A percentile compares a stretch with the other conserved stretches of the same genome.
Conservation (phyloP, 1,140 invertebrate genomes). For the Wasmannia auropunctata region DNA sequence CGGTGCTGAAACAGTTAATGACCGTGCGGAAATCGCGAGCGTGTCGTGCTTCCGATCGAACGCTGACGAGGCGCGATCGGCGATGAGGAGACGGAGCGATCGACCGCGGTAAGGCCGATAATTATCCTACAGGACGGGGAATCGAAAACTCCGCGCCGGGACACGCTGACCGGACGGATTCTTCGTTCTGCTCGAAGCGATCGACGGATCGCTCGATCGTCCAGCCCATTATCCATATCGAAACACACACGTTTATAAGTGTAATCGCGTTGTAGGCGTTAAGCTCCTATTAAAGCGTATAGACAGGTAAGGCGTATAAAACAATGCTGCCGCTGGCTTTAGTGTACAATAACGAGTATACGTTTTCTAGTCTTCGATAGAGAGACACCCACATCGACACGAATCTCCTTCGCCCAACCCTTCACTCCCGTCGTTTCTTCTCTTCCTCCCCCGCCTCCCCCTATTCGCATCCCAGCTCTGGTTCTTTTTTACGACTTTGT, state of each 20-base stretch:
- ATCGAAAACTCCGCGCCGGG: not conserved
- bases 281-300: slow-evolving; percentile 64
- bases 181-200: slow-evolving; percentile 4
- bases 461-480: slow-evolving; percentile 14
- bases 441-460: not conserved
- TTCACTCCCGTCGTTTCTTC: not conserved
- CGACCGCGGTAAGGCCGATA: slow-evolving; percentile 17
- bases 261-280: slow-evolving; percentile 67
- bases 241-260: slow-evolving; percentile 69
- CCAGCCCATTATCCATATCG: slow-evolving; percentile 71
- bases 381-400: slow-evolving; percentile 58
- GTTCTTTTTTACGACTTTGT: slow-evolving; percentile 66
- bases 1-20: slow-evolving; percentile 42
- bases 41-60: not conserved
- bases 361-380: slow-evolving; percentile 80
- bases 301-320: slow-evolving; percentile 40
- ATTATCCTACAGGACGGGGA: slow-evolving; percentile 28
- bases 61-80: slow-evolving; percentile 39
- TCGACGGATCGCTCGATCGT: slow-evolving; percentile 53
- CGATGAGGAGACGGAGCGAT: not conserved
- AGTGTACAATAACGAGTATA: slow-evolving; percentile 71
- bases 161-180: slow-evolving; percentile 16
- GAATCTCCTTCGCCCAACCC: not conserved
- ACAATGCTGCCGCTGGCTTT: slow-evolving; percentile 58
- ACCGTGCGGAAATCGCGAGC: not conserved